phyloP scores from a whole-genome alignment of 2,888 invertebrate species.

The Scaptomyza cyrtandrae region DNA sequence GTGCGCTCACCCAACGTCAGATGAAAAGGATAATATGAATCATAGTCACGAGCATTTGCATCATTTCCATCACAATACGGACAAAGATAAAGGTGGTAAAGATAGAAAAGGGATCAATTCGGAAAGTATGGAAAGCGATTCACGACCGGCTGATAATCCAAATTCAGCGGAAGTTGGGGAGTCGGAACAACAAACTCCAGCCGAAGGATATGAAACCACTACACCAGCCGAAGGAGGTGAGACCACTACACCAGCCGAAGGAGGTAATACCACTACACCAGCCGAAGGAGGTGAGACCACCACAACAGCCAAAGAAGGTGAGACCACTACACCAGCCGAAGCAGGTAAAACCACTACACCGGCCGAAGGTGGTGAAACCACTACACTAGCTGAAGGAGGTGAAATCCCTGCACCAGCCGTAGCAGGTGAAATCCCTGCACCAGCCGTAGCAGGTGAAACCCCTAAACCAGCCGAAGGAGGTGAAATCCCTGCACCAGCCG shows the following conservation, averaged over 20 bases:
- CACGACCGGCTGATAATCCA: slow-evolving; percentile 61
- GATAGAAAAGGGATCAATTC: slow-evolving; percentile 14
- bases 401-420: not conserved
- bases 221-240: too few relatives aligned
- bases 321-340: too few relatives aligned
- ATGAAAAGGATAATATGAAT: not conserved
- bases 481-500: not conserved
- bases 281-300: too few relatives aligned
- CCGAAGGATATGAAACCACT: too few relatives aligned
- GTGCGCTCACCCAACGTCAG: slow-evolving; percentile 38
- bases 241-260: too few relatives aligned
- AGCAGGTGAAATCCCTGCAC: not conserved
- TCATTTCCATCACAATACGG: slow-evolving; percentile 66
- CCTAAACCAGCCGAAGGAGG: not conserved
- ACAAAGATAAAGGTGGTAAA: slow-evolving; percentile 8
- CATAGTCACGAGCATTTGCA: slow-evolving; percentile 73
- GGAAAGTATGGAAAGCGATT: slow-evolving; percentile 55
- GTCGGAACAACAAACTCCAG: slow-evolving; percentile 1
- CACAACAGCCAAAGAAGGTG: too few relatives aligned
- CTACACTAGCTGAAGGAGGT: not conserved
- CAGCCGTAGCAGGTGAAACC: not conserved
- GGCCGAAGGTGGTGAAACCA: too few relatives aligned
- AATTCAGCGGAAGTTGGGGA: slow-evolving; percentile 52
- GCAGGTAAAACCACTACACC: too few relatives aligned
- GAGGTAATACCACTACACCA: too few relatives aligned